Percentiles rank a stretch among this genome's conserved stretches.
These are phyloP conservation scores for Arenaria interpres DNA, from an alignment of 2,113 vertebrate genomes.

Conservation along the genomic window DNA sequence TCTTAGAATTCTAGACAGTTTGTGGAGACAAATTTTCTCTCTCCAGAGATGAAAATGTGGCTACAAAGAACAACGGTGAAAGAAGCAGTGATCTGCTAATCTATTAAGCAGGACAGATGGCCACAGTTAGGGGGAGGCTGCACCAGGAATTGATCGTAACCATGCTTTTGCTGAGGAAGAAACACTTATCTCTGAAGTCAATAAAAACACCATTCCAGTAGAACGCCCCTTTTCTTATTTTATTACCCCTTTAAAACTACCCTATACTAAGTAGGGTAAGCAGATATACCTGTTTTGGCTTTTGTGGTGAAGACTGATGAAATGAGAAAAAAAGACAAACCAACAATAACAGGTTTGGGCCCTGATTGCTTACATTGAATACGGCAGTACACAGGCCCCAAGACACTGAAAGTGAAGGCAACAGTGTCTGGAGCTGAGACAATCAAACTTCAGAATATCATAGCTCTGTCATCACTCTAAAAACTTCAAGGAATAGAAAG, in stretches of 20 bases:
- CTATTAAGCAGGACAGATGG: background rate
- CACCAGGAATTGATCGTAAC: background rate
- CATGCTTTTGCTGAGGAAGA: background rate
- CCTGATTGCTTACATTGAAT: background rate
- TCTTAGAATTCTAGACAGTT: background rate
- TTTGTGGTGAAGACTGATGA: background rate
- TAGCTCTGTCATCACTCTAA: background rate
- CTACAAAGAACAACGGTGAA: background rate
- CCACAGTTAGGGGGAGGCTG: background rate
- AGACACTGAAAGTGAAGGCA: background rate
- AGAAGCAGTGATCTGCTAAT: background rate
- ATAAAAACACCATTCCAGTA: background rate
- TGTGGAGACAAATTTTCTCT: background rate
- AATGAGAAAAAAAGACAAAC: background rate
- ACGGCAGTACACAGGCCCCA: background rate
- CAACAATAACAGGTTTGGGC: background rate
- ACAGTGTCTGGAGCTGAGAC: background rate
- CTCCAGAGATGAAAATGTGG: background rate
- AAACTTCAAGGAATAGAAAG: background rate
- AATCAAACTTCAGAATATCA: background rate
- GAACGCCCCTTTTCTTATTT: background rate
- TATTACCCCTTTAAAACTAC: background rate
- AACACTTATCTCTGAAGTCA: background rate
- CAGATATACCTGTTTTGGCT: background rate
- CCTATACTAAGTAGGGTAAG: background rate